Percentiles rank a stretch among this genome's conserved stretches.
These are phyloP conservation scores for Apodemia zela DNA, from an alignment of 2,888 invertebrate genomes.

Conservation along the genomic window DNA sequence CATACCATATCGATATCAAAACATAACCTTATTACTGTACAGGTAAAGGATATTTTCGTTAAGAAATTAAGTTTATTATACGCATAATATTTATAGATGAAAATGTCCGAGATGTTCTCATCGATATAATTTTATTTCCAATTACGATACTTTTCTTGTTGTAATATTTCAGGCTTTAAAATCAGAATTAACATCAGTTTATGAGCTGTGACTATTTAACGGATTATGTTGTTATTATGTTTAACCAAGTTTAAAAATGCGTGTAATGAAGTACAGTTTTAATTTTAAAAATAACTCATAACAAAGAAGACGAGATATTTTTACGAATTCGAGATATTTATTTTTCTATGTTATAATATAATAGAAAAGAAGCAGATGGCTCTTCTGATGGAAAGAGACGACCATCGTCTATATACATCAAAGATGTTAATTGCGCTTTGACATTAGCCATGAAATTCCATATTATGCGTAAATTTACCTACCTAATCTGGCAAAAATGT, in stretches of 20 bases:
- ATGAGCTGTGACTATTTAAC: conserved; percentile 13
- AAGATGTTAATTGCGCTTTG: too few species aligned
- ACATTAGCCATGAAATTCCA: too few species aligned
- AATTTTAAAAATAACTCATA: too few species aligned
- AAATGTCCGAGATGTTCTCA: conserved; percentile 61
- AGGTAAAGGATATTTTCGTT: conserved; percentile 14
- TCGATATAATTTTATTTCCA: conserved; percentile 71
- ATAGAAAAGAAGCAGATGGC: too few species aligned
- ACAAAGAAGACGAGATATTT: too few species aligned
- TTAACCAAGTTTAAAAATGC: background rate
- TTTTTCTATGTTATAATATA: too few species aligned
- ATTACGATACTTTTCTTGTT: conserved; percentile 58
- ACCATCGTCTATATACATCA: too few species aligned
- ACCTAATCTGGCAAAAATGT: too few species aligned
- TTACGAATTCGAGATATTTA: too few species aligned
- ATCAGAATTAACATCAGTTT: conserved; percentile 16
- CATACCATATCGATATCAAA: conserved; percentile 26
- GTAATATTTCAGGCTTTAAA: conserved; percentile 35
- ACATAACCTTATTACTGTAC: conserved; percentile 31
- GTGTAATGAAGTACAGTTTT: too few species aligned
- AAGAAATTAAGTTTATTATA: background rate
- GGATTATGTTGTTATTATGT: conserved; percentile 4
- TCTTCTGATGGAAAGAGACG: too few species aligned
- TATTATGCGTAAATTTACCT: too few species aligned
- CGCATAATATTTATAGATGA: conserved; percentile 33